These are phyloP conservation scores for Andrena camellia DNA, from an alignment of 2,888 invertebrate genomes.

Conservation along the genomic window DNA sequence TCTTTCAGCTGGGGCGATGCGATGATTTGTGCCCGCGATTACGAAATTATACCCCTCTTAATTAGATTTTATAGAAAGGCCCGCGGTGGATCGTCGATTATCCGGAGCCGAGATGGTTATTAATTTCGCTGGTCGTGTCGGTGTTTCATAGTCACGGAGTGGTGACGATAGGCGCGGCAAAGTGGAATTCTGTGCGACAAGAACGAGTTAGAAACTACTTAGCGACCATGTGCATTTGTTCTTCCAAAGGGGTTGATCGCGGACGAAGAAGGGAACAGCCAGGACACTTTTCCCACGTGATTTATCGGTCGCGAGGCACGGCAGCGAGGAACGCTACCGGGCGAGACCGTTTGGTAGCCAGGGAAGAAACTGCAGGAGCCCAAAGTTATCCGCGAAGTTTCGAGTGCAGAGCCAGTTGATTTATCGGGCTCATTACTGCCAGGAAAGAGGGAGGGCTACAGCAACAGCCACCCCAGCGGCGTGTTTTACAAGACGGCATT, in stretches of 20 bases:
- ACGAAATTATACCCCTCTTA: constrained; percentile 60
- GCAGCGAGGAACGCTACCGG: constrained; percentile 30
- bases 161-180: background rate
- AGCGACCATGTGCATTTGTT: no score
- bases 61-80: constrained; percentile 55
- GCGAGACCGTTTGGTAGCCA: constrained; percentile 37
- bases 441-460: constrained; percentile 76
- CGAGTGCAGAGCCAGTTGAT: constrained; percentile 84
- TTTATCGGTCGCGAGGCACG: constrained; percentile 54
- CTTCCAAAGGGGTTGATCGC: background rate
- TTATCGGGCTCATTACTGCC: constrained; percentile 85
- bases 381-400: constrained; percentile 83
- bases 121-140: constrained; percentile 19
- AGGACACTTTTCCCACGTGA: constrained; percentile 44
- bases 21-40: constrained; percentile 70
- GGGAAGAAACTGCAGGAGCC: constrained; percentile 74
- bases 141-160: background rate
- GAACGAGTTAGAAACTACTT: no score
- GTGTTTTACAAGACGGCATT: constrained; percentile 85
- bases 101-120: constrained; percentile 3
- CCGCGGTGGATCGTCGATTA: constrained; percentile 30
- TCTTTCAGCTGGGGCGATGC: constrained; percentile 68
- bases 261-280: background rate
- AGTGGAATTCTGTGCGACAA: no score
- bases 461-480: constrained; percentile 82